These are phyloP conservation scores for Colletes gigas DNA, from an alignment of 1,140 invertebrate genomes.

Conservation along the genomic window DNA sequence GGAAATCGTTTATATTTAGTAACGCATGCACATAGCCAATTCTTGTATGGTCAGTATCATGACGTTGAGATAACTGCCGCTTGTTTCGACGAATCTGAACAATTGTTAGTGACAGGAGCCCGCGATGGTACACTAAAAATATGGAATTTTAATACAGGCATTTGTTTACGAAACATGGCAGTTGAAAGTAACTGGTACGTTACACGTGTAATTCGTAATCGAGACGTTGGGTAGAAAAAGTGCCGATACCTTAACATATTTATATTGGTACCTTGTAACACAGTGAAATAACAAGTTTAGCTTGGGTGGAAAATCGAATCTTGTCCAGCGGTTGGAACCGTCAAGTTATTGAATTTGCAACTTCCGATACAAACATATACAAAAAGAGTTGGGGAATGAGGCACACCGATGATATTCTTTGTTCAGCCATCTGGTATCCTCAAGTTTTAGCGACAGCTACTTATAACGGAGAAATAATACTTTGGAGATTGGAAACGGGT, in stretches of 20 bases:
- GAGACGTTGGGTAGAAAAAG: no score
- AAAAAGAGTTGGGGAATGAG: slow-evolving; percentile 84
- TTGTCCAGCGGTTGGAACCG: slow-evolving; percentile 87
- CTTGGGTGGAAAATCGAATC: slow-evolving; percentile 81
- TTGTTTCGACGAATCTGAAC: slow-evolving; percentile 86
- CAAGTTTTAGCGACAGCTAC: slow-evolving; percentile 85
- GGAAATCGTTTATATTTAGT: slow-evolving; percentile 84
- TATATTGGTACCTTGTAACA: neutral
- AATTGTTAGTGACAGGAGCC: slow-evolving; percentile 87
- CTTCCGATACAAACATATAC: slow-evolving; percentile 75
- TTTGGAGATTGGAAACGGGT: slow-evolving; percentile 89
- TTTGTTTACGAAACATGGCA: slow-evolving; percentile 84
- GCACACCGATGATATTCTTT: slow-evolving; percentile 89
- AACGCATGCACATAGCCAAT: slow-evolving; percentile 84
- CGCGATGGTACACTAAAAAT: slow-evolving; percentile 86
- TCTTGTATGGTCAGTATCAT: slow-evolving; percentile 82
- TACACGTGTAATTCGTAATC: no score
- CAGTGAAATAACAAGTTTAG: slow-evolving; percentile 74
- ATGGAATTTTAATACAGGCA: slow-evolving; percentile 91
- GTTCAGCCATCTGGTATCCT: slow-evolving; percentile 83
- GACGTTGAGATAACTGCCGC: slow-evolving; percentile 89
- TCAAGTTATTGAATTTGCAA: slow-evolving; percentile 86
- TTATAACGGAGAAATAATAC: slow-evolving; percentile 88
- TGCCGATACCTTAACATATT: neutral
- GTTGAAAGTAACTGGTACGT: slow-evolving; percentile 81